These are phyloP conservation scores for Brachyptera putata DNA, from an alignment of 2,888 invertebrate species.

Conservation along the genomic window DNA sequence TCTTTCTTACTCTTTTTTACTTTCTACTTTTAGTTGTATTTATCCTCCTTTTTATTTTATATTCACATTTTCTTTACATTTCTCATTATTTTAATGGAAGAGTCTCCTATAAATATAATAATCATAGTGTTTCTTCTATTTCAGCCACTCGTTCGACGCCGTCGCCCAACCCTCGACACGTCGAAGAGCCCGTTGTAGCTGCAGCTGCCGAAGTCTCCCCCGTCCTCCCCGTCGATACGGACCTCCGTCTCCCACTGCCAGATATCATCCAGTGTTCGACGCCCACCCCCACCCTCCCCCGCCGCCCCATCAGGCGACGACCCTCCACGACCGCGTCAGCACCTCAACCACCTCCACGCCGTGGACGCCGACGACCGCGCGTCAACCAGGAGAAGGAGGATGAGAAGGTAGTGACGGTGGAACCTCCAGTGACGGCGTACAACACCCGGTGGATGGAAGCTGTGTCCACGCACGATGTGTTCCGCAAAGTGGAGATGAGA, in stretches of 20 bases:
- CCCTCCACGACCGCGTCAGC: neutral
- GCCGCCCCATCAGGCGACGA: neutral
- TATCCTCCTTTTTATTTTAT: too few relatives aligned
- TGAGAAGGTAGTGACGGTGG: neutral
- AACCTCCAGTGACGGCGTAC: neutral
- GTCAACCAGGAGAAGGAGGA: neutral
- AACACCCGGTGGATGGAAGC: too few relatives aligned
- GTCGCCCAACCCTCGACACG: neutral
- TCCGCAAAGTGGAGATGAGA: neutral
- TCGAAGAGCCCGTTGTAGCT: too few relatives aligned
- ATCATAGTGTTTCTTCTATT: neutral
- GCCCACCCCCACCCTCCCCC: neutral
- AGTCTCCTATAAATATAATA: neutral
- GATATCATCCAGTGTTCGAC: neutral
- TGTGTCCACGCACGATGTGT: neutral
- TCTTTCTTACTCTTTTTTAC: too few relatives aligned
- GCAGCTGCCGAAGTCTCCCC: neutral
- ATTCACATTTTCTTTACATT: too few relatives aligned
- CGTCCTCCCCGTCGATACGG: neutral
- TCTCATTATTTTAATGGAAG: too few relatives aligned
- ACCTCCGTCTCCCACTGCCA: neutral
- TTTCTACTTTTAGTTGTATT: too few relatives aligned
- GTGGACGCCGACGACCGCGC: neutral
- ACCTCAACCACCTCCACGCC: constrained; percentile 6
- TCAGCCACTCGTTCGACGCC: neutral